Base-by-base conservation (phyloP, 2,797 vertebrate genomes). In the Chiroxiphia lanceolata region DNA sequence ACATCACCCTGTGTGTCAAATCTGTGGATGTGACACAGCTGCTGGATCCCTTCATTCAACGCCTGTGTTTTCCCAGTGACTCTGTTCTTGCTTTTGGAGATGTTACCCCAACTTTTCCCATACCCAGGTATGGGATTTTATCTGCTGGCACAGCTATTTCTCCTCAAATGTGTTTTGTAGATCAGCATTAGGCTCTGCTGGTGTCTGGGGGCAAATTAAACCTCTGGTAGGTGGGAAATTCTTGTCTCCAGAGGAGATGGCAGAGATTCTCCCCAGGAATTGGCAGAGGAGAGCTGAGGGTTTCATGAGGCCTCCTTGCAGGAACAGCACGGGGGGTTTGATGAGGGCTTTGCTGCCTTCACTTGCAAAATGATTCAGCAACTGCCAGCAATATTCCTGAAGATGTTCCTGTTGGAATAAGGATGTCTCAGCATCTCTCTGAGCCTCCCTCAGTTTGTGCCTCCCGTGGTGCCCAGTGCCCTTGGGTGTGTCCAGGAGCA, bases 91-190 rank as follows among this genome's bases (percentile, higher is more conserved):
- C 14, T 71, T 59, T 47, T 25, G 69, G 54, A 83, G 64, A 5
- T 14, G 8, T 45, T 21, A 15, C 1, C n/a, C 64, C 17, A 1
- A 4, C 22, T 54, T 53, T 4, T 29, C 6, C 2, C 6, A 0
- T 3, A 5, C 3, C 26, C 34, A 18, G 54, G 2, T 1, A 2
- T 0, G 8, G 38, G 51, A 2, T 17, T 0, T 21, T 18, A 67
- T 38, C 8, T 9, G 12, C 11, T 50, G 68, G 45, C 56, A 13
- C 60, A 75, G 70, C 15, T 36, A 1, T 12, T 69, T 67, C 31
- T 69, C 44, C 59, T 26, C 17, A 18, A 27, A 1, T 0, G 0
- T 10, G 13, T 63, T 94, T 36, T 42, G 20, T 18, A 36, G 26
- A 8, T 44, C 29, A 36, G 33, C 64, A 2, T 36, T 16, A 33